These are phyloP conservation scores for Erinaceus europaeus DNA, from an alignment of 2,113 vertebrate genomes.

Conservation along the genomic window DNA sequence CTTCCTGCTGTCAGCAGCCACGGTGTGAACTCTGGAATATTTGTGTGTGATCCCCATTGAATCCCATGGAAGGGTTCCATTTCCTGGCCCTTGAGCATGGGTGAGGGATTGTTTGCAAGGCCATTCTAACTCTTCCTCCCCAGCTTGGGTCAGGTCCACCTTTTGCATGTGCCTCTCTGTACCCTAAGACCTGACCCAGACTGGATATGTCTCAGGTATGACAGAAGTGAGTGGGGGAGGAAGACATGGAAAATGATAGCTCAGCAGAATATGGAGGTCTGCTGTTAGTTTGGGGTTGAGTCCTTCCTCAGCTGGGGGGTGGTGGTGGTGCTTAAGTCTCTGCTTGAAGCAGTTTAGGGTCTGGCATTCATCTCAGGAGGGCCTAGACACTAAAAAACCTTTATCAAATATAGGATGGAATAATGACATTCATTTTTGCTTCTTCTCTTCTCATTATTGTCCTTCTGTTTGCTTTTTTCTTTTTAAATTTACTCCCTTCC, in stretches of 20 bases:
- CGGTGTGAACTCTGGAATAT: constrained; percentile 2
- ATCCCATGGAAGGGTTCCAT: constrained; percentile 28
- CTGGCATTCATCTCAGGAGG: not conserved
- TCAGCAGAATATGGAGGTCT: not conserved
- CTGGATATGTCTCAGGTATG: constrained; percentile 10
- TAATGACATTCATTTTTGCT: constrained; percentile 67
- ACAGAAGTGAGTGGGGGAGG: not conserved
- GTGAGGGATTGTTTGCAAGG: constrained; percentile 66
- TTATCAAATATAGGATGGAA: constrained; percentile 13
- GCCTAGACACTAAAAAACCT: not conserved
- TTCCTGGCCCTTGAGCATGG: constrained; percentile 40
- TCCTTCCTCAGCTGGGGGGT: constrained; percentile 18
- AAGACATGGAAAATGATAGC: constrained; percentile 2
- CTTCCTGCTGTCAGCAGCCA: constrained; percentile 20
- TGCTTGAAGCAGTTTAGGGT: not conserved
- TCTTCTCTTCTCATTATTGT: constrained; percentile 37
- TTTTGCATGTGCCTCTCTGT: constrained; percentile 62
- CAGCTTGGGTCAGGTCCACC: constrained; percentile 44
- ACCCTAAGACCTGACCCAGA: constrained; percentile 35
- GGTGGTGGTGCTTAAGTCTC: constrained; percentile 7
- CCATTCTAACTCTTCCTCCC: constrained; percentile 45
- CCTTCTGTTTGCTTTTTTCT: not conserved
- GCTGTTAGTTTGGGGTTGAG: constrained; percentile 9
- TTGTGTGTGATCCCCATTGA: constrained; percentile 20
- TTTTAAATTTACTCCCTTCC: not conserved